Conservation (phyloP, 2,797 vertebrate genomes). For the Anguilla marmorata region DNA sequence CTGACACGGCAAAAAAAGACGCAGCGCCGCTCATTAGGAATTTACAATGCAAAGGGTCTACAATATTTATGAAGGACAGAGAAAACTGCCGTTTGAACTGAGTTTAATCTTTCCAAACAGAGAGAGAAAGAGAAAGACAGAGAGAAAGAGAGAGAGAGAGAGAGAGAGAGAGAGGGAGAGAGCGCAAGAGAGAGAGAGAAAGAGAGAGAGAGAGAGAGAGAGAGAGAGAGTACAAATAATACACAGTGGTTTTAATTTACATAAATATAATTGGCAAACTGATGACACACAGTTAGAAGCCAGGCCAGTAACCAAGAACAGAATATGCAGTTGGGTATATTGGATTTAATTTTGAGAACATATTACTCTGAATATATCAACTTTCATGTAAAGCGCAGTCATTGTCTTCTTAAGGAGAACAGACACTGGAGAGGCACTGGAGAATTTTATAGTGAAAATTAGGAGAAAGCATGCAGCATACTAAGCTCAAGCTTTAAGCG, state of each 20-base stretch:
- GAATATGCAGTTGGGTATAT: background rate
- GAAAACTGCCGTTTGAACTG: slow-evolving; percentile 37
- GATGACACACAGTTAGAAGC: background rate
- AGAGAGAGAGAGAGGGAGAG: background rate
- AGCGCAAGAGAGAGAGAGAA: background rate
- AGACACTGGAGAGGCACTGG: background rate
- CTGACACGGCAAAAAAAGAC: slow-evolving; percentile 43
- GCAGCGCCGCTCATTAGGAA: slow-evolving; percentile 46
- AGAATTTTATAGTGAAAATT: background rate
- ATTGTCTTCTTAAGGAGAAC: background rate
- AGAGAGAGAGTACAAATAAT: background rate
- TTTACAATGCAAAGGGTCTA: slow-evolving; percentile 50
- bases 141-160: background rate
- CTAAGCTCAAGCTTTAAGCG: background rate
- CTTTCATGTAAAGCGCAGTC: background rate
- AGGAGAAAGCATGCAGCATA: background rate
- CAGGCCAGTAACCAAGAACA: background rate
- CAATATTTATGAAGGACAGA: slow-evolving; percentile 56
- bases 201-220: background rate
- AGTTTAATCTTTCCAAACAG: slow-evolving; percentile 22
- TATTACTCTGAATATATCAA: background rate
- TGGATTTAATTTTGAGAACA: background rate
- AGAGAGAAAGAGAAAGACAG: background rate
- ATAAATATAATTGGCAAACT: slow-evolving; percentile 34
- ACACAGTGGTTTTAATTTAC: slow-evolving; percentile 24